phyloP scores from a whole-genome alignment of 2,888 invertebrate genomes.

The Stegana nigrithorax region DNA sequence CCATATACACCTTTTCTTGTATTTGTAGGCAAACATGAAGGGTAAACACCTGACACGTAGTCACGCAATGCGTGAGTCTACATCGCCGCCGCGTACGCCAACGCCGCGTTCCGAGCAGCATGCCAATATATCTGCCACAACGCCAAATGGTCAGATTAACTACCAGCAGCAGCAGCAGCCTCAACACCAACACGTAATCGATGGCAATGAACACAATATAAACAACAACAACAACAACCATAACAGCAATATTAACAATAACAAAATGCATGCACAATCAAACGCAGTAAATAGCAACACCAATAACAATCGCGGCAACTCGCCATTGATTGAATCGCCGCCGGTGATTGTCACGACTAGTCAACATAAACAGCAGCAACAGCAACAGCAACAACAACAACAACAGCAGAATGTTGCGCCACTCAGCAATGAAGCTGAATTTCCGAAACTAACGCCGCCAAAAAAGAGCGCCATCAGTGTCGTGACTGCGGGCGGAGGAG shows the following conservation, averaged over 20 bases:
- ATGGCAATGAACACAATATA: conserved; percentile 38
- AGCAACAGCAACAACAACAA: conserved; percentile 49
- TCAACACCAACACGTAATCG: conserved; percentile 36
- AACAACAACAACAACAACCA: conserved; percentile 39
- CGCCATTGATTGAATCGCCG: conserved; percentile 64
- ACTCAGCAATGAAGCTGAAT: conserved; percentile 67
- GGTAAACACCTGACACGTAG: conserved; percentile 87
- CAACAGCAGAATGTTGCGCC: conserved; percentile 51
- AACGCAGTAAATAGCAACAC: conserved; percentile 18
- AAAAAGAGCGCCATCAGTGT: conserved; percentile 55
- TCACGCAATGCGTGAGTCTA: conserved; percentile 89
- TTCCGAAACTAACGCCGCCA: conserved; percentile 68
- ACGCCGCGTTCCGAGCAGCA: conserved; percentile 69
- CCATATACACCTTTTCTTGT: too few species aligned
- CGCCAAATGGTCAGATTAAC: conserved; percentile 32
- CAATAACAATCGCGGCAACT: conserved; percentile 44
- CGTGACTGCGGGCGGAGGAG: conserved; percentile 9
- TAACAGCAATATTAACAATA: conserved; percentile 41
- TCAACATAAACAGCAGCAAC: conserved; percentile 55
- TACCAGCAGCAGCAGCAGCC: conserved; percentile 43
- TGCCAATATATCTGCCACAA: conserved; percentile 43
- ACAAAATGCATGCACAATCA: conserved; percentile 59
- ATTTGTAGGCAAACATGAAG: conserved; percentile 76
- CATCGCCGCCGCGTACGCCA: conserved; percentile 74
- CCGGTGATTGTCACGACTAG: conserved; percentile 67